phyloP scores from a whole-genome alignment of 2,113 vertebrate species.

The Sinocyclocheilus anshuiensis region DNA sequence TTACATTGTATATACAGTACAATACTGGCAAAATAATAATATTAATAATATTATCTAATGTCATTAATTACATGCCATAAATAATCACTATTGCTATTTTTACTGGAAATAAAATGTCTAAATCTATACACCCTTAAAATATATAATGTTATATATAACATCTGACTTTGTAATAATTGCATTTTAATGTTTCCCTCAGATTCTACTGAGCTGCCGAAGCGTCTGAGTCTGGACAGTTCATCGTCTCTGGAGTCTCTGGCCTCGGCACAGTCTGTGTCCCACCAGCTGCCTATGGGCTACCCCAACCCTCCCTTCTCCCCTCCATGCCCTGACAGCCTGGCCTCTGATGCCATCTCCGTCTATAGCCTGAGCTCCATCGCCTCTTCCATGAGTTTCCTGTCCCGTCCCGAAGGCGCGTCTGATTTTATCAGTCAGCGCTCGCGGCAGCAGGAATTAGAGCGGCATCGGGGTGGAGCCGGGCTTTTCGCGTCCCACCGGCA shows the following conservation, averaged over 20 bases:
- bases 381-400: constrained; percentile 92
- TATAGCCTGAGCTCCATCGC: constrained; percentile 96
- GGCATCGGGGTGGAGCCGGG: constrained; percentile 64
- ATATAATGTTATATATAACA: too few species aligned
- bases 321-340: constrained; percentile 82
- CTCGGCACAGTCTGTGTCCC: constrained; percentile 88
- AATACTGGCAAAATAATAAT: too few species aligned
- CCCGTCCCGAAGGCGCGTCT: constrained; percentile 80
- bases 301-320: constrained; percentile 85
- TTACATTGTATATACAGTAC: too few species aligned
- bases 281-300: constrained; percentile 79
- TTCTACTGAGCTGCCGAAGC: constrained; percentile 94
- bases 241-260: constrained; percentile 95
- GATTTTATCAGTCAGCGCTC: constrained; percentile 77
- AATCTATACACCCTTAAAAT: too few species aligned
- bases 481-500: constrained; percentile 67
- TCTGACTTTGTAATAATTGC: background rate
- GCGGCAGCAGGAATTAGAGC: constrained; percentile 73
- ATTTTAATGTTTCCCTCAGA: constrained; percentile 72
- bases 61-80: too few species aligned
- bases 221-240: constrained; percentile 92
- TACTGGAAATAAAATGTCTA: too few species aligned
- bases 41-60: too few species aligned
- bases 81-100: too few species aligned
- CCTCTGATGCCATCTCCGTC: constrained; percentile 92